These are phyloP conservation scores for Horisme vitalbata DNA, from an alignment of 2,888 invertebrate genomes.

Conservation along the genomic window DNA sequence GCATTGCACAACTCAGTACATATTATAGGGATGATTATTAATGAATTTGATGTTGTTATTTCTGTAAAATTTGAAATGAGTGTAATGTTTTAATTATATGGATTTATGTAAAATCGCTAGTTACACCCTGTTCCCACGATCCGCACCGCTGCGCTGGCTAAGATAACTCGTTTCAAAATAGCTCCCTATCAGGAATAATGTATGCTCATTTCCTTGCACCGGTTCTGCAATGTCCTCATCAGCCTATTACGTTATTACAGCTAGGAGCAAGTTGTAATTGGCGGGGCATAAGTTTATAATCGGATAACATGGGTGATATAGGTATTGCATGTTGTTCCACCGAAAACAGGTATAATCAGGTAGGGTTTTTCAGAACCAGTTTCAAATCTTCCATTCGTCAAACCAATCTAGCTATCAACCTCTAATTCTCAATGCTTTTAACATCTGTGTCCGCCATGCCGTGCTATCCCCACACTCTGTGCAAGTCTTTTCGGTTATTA, in stretches of 20 bases:
- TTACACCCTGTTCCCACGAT: conserved; percentile 46
- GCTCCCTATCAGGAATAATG: conserved; percentile 40
- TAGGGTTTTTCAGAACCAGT: no score
- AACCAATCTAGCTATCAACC: no score
- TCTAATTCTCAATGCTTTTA: no score
- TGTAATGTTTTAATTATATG: background rate
- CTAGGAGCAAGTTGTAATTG: background rate
- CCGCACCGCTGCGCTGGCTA: conserved; percentile 40
- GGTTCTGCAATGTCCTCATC: conserved; percentile 31
- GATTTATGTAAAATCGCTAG: conserved; percentile 42
- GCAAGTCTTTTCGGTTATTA: background rate
- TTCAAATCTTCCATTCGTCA: no score
- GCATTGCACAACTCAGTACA: no score
- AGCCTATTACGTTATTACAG: conserved; percentile 24
- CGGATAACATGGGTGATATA: background rate
- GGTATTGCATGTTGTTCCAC: no score
- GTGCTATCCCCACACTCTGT: background rate
- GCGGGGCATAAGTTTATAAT: background rate
- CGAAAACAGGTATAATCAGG: no score
- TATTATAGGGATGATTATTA: no score
- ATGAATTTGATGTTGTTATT: no score
- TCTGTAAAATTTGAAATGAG: no score
- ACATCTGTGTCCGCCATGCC: no score
- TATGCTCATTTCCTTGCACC: conserved; percentile 40
- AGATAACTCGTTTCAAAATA: conserved; percentile 40